Percentiles rank a stretch among this genome's conserved stretches.
Evolutionary conservation across 1,140 invertebrate genomes (phyloP).

Genomic region (Nebria ingens): DNA sequence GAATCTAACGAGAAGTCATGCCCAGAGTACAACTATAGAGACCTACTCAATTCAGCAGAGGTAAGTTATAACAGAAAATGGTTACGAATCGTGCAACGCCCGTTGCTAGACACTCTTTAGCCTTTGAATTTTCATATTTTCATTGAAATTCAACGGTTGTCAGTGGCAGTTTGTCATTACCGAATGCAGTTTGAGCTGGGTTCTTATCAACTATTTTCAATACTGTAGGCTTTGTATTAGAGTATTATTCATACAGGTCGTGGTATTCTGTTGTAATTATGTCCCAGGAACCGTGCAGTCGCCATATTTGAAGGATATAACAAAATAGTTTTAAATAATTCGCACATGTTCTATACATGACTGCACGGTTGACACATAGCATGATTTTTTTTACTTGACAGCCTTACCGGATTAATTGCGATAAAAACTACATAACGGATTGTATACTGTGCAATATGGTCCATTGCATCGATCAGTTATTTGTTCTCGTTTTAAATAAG

Average conservation of each 20-base stretch:
- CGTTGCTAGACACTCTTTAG: neutral
- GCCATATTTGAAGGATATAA: slow-evolving; percentile 19
- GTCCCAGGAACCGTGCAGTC: slow-evolving; percentile 15
- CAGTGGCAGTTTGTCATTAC: neutral
- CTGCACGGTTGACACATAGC: neutral
- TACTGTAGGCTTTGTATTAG: neutral
- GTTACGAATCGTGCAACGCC: slow-evolving; percentile 22
- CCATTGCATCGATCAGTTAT: neutral
- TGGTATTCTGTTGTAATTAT: slow-evolving; percentile 18
- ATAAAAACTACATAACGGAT: too few relatives aligned
- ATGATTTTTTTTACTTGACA: neutral
- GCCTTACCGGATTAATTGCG: neutral
- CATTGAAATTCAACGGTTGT: slow-evolving; percentile 8
- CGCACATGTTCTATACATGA: neutral
- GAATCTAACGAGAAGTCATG: slow-evolving; percentile 54
- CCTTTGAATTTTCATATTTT: slow-evolving; percentile 15
- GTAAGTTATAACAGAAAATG: slow-evolving; percentile 42
- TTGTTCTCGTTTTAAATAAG: slow-evolving; percentile 6
- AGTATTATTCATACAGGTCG: slow-evolving; percentile 5
- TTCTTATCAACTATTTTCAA: neutral
- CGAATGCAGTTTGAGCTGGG: neutral
- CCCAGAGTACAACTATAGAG: slow-evolving; percentile 54
- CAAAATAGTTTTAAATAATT: slow-evolving; percentile 10
- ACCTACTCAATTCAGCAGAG: slow-evolving; percentile 47
- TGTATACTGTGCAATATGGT: neutral